A percentile compares a stretch with the other conserved stretches of the same genome.
These are phyloP conservation scores for Brachionus calyciflorus DNA, from an alignment of 1,140 invertebrate species.

Conservation along the genomic window DNA sequence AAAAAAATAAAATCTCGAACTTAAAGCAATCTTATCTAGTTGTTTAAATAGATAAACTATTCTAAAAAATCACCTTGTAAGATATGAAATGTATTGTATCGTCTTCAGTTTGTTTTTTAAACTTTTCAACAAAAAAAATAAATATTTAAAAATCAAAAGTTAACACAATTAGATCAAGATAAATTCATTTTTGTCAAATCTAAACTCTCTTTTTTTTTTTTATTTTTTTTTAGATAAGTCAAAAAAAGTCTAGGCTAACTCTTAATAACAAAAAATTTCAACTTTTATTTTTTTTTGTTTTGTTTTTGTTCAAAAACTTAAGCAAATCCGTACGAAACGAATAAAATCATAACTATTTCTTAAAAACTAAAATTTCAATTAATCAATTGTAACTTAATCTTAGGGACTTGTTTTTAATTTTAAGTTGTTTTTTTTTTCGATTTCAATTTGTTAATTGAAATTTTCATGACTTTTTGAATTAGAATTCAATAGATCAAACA, in stretches of 20 bases:
- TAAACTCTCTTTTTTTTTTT: constrained; percentile 5
- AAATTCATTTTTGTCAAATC: background rate
- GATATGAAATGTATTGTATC: too few relatives aligned
- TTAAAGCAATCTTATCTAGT: too few relatives aligned
- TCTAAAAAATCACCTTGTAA: too few relatives aligned
- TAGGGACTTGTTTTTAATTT: constrained; percentile 25
- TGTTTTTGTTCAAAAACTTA: background rate
- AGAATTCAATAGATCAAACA: constrained; percentile 34
- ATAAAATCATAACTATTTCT: constrained; percentile 7
- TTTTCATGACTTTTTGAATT: constrained; percentile 22
- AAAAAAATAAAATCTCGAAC: too few relatives aligned
- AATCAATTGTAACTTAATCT: constrained; percentile 24
- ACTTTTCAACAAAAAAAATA: constrained; percentile 2
- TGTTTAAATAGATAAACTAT: too few relatives aligned
- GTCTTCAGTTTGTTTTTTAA: background rate
- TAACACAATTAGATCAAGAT: constrained; percentile 10
- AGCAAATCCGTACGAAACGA: constrained; percentile 17
- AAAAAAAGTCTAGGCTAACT: constrained; percentile 11
- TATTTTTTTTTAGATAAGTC: constrained; percentile 18
- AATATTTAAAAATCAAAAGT: constrained; percentile 42
- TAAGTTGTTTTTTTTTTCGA: too few relatives aligned
- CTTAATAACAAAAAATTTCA: background rate
- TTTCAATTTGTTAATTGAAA: constrained; percentile 37
- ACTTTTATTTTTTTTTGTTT: too few relatives aligned
- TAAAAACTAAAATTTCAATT: constrained; percentile 33